phyloP scores from a whole-genome alignment of 2,888 invertebrate genomes.

The Pinctada fucata region DNA sequence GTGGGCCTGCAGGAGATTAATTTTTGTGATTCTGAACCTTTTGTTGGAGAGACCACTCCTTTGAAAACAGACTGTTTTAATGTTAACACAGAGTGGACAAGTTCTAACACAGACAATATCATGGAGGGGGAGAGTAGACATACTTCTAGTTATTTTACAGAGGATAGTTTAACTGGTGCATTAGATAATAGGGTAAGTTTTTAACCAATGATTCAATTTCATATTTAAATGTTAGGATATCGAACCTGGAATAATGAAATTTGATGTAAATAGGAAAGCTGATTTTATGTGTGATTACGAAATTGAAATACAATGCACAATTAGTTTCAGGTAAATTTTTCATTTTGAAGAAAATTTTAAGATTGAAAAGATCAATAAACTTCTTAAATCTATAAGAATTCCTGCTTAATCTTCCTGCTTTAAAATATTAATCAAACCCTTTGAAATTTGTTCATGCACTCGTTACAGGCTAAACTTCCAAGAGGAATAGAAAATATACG shows the following conservation, averaged over 20 bases:
- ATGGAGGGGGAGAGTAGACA: constrained; percentile 64
- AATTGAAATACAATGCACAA: too few relatives aligned
- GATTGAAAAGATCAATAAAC: too few relatives aligned
- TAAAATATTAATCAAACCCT: too few relatives aligned
- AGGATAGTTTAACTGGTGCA: constrained; percentile 72
- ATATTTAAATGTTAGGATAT: background rate
- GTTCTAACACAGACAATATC: constrained; percentile 19
- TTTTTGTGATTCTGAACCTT: constrained; percentile 25
- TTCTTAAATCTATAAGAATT: too few relatives aligned
- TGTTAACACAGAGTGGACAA: constrained; percentile 7
- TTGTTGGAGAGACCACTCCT: constrained; percentile 26
- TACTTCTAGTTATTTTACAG: constrained; percentile 71
- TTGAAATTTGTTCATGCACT: too few relatives aligned
- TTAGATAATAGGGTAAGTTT: constrained; percentile 70
- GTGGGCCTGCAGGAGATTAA: background rate
- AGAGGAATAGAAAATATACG: constrained; percentile 97
- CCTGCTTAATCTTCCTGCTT: too few relatives aligned
- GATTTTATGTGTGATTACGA: too few relatives aligned
- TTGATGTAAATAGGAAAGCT: too few relatives aligned
- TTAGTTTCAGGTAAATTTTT: too few relatives aligned
- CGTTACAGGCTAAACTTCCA: constrained; percentile 87
- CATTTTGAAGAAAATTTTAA: too few relatives aligned
- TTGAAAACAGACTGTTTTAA: constrained; percentile 39
- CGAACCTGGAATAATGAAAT: too few relatives aligned
- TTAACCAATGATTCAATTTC: background rate